Base-by-base conservation (phyloP, 2,113 vertebrate genomes). In the Dasyprocta punctata region DNA sequence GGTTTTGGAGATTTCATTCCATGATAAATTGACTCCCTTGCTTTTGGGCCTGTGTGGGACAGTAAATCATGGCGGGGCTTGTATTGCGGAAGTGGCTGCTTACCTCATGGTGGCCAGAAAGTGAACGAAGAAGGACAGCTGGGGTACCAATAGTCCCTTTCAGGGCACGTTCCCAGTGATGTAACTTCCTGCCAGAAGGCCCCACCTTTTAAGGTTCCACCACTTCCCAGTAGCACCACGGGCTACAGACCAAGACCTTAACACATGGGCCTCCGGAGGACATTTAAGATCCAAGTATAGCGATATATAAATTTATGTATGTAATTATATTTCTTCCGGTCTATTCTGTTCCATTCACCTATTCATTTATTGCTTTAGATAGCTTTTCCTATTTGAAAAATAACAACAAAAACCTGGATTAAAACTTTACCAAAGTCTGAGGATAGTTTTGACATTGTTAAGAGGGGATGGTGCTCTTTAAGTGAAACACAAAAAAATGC, bases 311-410 rank as follows among this genome's bases (percentile, higher is more conserved):
- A 52, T 71, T 44, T 94, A 73, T 69, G 52, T 28, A 77, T 86
- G 36, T 47, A 90, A 90, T 69, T 38, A 54, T 84, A 7, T 75
- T 92, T 95, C 61, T 91, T 56, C 71, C 86, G 58, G 9, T 85
- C 16, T 82, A 5, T 91, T 93, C 90, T 49, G 9, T 86, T 80
- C 26, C 58, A 85, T 67, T 24, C 71, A 73, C 26, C 71, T 77
- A 30, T 60, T n/a, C 41, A 44, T 75, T 73, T 38, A 84, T 80
- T 83, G 36, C 30, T 67, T 87, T 67, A 80, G 11, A 61, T 19
- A 84, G 49, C 75, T 81, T 95, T 94, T 87, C 80, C 65, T 81
- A 13, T 95, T 47, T 75, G 30, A 94, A 94, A 24, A 87, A 92
- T 3, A 73, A 28, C 44, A 73, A 22, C 2, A 86, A 52, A n/a